These are phyloP conservation scores for Seriola rivoliana DNA, from an alignment of 2,113 vertebrate species.

Conservation along the genomic window DNA sequence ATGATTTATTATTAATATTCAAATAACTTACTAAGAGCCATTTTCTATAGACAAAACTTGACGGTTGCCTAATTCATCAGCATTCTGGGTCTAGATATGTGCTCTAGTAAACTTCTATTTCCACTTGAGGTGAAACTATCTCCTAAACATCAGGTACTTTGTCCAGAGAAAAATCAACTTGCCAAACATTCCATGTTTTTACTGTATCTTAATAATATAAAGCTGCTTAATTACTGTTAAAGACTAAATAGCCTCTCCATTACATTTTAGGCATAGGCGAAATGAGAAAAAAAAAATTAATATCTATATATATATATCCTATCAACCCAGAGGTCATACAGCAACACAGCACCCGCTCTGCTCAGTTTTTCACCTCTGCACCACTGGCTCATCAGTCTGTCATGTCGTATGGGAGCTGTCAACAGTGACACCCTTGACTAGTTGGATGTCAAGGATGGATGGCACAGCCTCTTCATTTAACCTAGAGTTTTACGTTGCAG, in stretches of 20 bases:
- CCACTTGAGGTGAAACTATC: too few relatives aligned
- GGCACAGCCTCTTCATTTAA: conserved; percentile 63
- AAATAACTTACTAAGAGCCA: too few relatives aligned
- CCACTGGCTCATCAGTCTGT: conserved; percentile 67
- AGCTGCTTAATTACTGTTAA: neutral
- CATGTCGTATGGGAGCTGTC: conserved; percentile 69
- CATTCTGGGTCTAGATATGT: too few relatives aligned
- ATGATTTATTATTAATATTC: too few relatives aligned
- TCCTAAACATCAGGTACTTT: too few relatives aligned
- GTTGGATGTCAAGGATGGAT: conserved; percentile 71
- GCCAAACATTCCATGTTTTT: neutral
- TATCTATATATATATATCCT: too few relatives aligned
- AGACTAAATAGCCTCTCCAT: neutral
- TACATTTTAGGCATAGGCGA: conserved; percentile 26
- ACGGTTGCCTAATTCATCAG: too few relatives aligned
- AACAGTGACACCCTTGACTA: conserved; percentile 64
- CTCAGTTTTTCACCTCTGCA: conserved; percentile 65
- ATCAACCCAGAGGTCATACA: conserved; percentile 54
- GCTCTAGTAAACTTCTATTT: too few relatives aligned
- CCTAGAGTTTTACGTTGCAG: conserved; percentile 53
- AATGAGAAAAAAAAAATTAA: neutral
- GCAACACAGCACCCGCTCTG: conserved; percentile 26
- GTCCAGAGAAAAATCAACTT: neutral
- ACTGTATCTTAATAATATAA: neutral
- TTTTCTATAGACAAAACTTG: too few relatives aligned